A percentile compares a stretch with the other conserved stretches of the same genome.
Evolutionary conservation across 2,797 vertebrate genomes (phyloP).

Genomic region (Eutrigla gurnardus): DNA sequence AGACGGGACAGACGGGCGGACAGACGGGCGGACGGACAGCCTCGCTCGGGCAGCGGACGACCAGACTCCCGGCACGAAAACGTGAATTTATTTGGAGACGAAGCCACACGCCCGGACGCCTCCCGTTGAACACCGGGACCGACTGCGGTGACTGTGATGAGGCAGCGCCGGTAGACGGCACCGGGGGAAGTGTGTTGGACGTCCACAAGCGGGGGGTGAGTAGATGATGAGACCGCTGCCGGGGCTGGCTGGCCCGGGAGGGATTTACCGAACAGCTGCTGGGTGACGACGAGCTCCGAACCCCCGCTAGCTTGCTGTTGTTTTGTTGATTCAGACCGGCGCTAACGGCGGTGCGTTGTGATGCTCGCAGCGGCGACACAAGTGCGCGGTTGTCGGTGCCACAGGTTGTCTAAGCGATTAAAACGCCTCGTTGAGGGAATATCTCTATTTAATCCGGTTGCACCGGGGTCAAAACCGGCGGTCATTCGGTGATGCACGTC

Average conservation of each 20-base stretch:
- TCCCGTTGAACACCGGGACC: neutral
- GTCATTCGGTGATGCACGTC: neutral
- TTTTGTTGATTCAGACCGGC: no score
- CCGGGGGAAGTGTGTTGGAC: constrained; percentile 50
- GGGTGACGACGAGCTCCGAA: constrained; percentile 11
- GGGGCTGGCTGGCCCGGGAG: neutral
- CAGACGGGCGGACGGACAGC: neutral
- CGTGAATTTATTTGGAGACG: no score
- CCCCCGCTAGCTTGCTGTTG: constrained; percentile 10
- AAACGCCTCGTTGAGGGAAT: no score
- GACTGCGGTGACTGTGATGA: constrained; percentile 24
- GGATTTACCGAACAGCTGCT: constrained; percentile 56
- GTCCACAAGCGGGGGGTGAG: constrained; percentile 68
- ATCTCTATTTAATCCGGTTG: no score
- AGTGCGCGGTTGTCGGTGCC: no score
- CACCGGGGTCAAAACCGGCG: neutral
- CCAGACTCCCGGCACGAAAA: no score
- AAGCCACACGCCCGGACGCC: no score
- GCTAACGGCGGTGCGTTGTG: neutral
- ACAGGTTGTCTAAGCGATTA: no score
- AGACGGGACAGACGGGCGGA: constrained; percentile 17
- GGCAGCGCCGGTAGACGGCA: constrained; percentile 40
- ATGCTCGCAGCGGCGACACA: neutral
- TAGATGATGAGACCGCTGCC: constrained; percentile 57
- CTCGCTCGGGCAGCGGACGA: no score